phyloP scores from a whole-genome alignment of 2,113 vertebrate species.

The Garra rufa region DNA sequence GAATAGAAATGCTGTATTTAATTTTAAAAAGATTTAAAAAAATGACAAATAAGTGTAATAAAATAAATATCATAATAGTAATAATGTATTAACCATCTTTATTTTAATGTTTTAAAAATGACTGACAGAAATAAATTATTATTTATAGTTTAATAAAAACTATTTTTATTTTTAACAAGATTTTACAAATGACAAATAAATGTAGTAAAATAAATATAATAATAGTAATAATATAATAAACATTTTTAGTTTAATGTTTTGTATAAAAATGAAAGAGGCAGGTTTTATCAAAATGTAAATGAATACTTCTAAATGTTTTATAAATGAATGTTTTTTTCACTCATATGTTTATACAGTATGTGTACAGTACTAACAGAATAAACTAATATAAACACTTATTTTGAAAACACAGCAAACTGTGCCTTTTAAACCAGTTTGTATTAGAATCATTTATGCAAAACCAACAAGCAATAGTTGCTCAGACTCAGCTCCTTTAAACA shows the following conservation, averaged over 20 bases:
- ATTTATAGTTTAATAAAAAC: too few relatives aligned
- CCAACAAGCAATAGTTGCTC: background rate
- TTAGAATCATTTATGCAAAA: constrained; percentile 21
- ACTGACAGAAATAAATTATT: too few relatives aligned
- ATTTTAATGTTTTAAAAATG: too few relatives aligned
- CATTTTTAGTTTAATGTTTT: background rate
- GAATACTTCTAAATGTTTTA: background rate
- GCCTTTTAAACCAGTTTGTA: background rate
- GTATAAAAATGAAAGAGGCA: background rate
- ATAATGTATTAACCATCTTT: too few relatives aligned
- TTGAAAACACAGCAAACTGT: background rate
- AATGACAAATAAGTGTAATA: too few relatives aligned
- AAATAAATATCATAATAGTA: too few relatives aligned
- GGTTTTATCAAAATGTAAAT: background rate
- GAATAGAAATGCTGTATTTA: too few relatives aligned
- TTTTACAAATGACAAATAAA: background rate
- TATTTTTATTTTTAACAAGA: too few relatives aligned
- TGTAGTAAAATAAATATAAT: background rate
- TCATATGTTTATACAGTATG: background rate
- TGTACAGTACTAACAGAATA: background rate
- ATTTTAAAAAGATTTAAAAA: too few relatives aligned
- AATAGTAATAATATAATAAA: background rate
- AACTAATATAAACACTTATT: background rate
- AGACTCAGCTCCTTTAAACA: constrained; percentile 17
- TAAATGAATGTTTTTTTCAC: background rate